Conservation (phyloP, 2,797 vertebrate genomes). For the Craterocephalus amniculus region DNA sequence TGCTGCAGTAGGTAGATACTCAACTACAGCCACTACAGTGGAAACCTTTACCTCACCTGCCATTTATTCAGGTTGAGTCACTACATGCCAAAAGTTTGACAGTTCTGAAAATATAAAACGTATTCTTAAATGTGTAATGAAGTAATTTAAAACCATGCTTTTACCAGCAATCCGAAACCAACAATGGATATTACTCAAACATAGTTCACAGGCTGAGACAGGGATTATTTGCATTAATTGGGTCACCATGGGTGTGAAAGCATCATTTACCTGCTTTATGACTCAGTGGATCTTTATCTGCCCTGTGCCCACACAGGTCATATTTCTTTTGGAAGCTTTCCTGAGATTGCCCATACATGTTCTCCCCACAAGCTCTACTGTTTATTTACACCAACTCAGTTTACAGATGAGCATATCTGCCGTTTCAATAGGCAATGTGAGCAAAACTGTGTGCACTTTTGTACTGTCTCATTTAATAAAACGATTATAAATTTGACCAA, state of each 20-base stretch:
- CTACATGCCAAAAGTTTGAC: not conserved
- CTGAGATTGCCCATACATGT: constrained; percentile 15
- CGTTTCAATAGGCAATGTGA: not conserved
- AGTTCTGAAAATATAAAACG: too few species aligned
- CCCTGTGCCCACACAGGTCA: constrained; percentile 5
- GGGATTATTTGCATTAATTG: not conserved
- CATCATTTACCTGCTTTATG: constrained; percentile 12
- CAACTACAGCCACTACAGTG: not conserved
- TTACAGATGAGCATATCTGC: not conserved
- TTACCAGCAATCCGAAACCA: not conserved
- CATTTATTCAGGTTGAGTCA: not conserved
- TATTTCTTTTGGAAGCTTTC: constrained; percentile 11
- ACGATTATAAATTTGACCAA: too few species aligned
- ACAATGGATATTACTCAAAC: not conserved
- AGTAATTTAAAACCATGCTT: not conserved
- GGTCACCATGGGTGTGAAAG: constrained; percentile 19
- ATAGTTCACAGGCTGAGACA: constrained; percentile 1
- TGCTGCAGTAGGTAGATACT: too few species aligned
- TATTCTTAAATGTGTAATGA: not conserved
- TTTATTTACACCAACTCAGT: not conserved
- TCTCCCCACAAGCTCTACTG: constrained; percentile 2
- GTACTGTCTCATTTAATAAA: not conserved
- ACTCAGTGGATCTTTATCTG: constrained; percentile 23
- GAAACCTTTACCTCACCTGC: not conserved
- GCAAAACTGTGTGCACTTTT: not conserved